Base-by-base conservation (phyloP, 2,888 invertebrate species). In the Yponomeuta evonymella region DNA sequence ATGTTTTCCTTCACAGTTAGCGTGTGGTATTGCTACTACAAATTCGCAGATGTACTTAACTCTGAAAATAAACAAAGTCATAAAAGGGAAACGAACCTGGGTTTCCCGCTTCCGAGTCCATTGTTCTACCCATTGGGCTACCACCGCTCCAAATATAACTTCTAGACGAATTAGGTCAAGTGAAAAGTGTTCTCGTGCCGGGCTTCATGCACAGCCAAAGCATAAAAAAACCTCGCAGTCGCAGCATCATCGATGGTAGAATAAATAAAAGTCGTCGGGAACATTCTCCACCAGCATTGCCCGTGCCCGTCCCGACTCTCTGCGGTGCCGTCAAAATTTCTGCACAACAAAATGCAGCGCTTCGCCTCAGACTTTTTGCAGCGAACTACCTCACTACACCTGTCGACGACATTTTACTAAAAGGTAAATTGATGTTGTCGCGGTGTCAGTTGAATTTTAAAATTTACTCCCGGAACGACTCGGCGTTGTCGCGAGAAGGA, bases 341-440 rank as follows among this genome's bases (percentile, higher is more conserved):
- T 29, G 64, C 23, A 64, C 64, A 30, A 23, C 64, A 64, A 64
- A 64, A 29, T 64, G 29, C 64, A 64, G 30, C 64, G n/a, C 29
- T 29, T 64, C 64, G 23, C 29, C 64, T 64, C 30, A 8, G 29
- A 64, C 6, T 64, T 29, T 64, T 23, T 64, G 30, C 64, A 10
- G n/a, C 64, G 29, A 64, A 30, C 64, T 30, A 64, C 29, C 64
- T 30, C 64, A 30, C 51, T 58, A 30, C 64, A 64, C 64, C 64
- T 64, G 64, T 64, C 64, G 64, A 8, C 64, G 64, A 64, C 64
- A 64, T 64, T 58, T 64, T 64, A 64, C 64, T 64, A 64, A 64
- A 64, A 64, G 64, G 64, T 64, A 64, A 64, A 64, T 30, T 64
- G 64, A 64, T 64, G 30, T 64, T 29, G 51, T 58, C 51, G 51